These are phyloP conservation scores for Blennius ocellaris DNA, from an alignment of 2,113 vertebrate species.

Conservation along the genomic window DNA sequence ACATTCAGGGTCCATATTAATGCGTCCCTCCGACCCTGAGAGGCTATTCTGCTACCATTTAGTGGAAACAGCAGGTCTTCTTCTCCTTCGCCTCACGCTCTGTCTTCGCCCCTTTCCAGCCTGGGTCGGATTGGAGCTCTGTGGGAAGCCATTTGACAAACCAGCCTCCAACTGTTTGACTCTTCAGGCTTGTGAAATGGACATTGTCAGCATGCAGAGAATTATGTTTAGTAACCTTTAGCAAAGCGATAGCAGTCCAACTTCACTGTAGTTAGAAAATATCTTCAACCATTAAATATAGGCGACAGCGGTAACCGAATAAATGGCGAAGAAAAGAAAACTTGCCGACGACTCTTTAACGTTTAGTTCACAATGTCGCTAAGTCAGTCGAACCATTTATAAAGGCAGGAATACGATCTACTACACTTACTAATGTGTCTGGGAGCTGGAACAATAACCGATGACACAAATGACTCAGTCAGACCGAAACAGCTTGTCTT, in stretches of 20 bases:
- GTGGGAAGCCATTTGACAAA: conserved; percentile 75
- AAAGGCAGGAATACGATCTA: background rate
- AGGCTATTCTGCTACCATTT: conserved; percentile 41
- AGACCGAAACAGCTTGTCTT: background rate
- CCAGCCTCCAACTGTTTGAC: conserved; percentile 86
- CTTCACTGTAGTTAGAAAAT: conserved; percentile 26
- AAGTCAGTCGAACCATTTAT: background rate
- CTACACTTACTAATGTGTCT: background rate
- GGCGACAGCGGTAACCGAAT: conserved; percentile 2
- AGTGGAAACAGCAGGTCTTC: conserved; percentile 54
- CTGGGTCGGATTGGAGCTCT: conserved; percentile 71
- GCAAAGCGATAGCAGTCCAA: conserved; percentile 23
- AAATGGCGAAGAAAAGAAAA: background rate
- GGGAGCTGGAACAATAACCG: background rate
- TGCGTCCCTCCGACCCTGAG: conserved; percentile 32
- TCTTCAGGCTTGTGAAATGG: conserved; percentile 89
- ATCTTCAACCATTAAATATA: background rate
- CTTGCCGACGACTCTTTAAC: background rate
- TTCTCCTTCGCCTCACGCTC: conserved; percentile 38
- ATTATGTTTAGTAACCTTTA: conserved; percentile 41
- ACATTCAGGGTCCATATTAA: conserved; percentile 56
- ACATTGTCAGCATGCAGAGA: conserved; percentile 82
- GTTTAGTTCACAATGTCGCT: conserved; percentile 3
- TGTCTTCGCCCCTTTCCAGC: conserved; percentile 47
- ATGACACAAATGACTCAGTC: background rate